Base-by-base conservation (phyloP, 2,888 invertebrate genomes). In the Drosophila anomalipes region DNA sequence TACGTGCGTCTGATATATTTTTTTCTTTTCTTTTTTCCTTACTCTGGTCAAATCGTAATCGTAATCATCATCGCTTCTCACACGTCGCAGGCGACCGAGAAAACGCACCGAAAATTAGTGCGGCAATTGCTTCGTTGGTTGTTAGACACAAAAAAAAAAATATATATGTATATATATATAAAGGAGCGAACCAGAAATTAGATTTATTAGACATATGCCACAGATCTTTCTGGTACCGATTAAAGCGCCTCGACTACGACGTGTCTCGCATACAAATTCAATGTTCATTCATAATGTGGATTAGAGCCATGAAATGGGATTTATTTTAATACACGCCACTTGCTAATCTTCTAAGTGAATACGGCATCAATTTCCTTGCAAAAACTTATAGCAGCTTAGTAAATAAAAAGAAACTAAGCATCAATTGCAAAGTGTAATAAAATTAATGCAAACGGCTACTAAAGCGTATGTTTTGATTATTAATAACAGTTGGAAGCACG, bases 191-290 rank as follows among this genome's bases (percentile, higher is more conserved):
- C 16, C 28, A 51, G 56, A 74, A 82, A 83, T 77, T 71, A 87
- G 87, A 87, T 87, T 87, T 89, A 85, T 86, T 87, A 77, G 82
- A 71, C 89, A 83, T 89, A 86, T 86, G 89, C 77, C 76, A 63
- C 74, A 88, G 86, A 86, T 86, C 84, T 79, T 71, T 62, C 32
- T 62, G 60, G 64, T 56, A 56, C 51, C 62, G 88, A 86, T 86
- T 86, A 88, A 64, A 65, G 66, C 44, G 53, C 47, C 41, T 62
- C 58, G 58, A 63, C 59, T 52, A 4, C 33, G 72, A 87, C 89
- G 87, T 87, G 87, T 86, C 58, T 59, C 53, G 87, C 83, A 86
- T 85, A 51, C 71, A 16, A 73, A 84, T 47, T 56, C 62, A 64
- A 37, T 54, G 60, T 61, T 58, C 61, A 79, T 81, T 75, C 64